Evolutionary conservation across 2,113 vertebrate species (phyloP), one percentile per base, ranked within the genome.

Genomic region (Ciconia boyciana): DNA sequence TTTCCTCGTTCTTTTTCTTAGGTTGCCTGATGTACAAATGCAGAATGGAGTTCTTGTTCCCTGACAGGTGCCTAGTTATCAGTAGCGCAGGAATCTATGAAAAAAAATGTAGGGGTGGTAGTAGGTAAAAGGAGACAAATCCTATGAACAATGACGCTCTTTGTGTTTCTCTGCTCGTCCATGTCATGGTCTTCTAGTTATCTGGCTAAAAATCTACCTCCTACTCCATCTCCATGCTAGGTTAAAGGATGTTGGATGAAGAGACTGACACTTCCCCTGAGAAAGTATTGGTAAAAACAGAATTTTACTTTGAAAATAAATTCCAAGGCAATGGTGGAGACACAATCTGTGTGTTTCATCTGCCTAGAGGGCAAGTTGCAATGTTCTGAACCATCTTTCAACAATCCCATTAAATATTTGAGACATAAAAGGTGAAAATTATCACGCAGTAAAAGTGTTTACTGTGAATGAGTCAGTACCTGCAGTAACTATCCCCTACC

Each of bases 81-180:
- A 3, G 41, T 51, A 89, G 52, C 44, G 60, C 24, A 78, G 31
- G 15, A 71, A 48, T 61, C 51, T 21, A 31, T 54, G 43, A 43
- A 55, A 83, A 78, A 89, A 90, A 82, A 62, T 11, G 24, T 44
- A 61, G 41, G 86, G 0, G 10, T 32, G 43, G 34, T 84, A 82
- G 32, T 36, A 93, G 81, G 72, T 95, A 78, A 89, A 93, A 94
- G 49, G 83, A 96, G 89, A 82, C 24, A 95, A 84, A 87, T 66
- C 34, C 21, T 65, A 18, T 20, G 31, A 85, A 89, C 64, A 89
- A 65, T 76, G 72, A 18, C 43, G 29, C 8, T 66, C 81, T 96
- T 90, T 94, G 83, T 94, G 69, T 89, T 95, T 93, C 57, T 89
- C 44, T 95, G 52, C 55, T 89, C 20, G 8, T 75, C 72, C 36